Conservation (phyloP, 2,113 vertebrate species). For the Heterotis niloticus region DNA sequence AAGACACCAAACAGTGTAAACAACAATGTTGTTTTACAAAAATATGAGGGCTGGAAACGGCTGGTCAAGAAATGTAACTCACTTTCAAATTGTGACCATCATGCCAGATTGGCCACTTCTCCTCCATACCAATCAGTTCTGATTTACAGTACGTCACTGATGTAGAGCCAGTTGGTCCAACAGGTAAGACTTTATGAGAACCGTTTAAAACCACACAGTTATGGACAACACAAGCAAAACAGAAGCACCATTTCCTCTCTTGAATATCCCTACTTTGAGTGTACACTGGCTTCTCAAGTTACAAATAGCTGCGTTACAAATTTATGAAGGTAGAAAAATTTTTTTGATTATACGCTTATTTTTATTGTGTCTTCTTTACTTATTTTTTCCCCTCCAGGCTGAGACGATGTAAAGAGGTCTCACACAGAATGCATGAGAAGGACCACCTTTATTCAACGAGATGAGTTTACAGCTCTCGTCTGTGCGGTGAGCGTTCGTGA, state of each 20-base stretch:
- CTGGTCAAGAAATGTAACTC: background rate
- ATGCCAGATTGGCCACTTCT: background rate
- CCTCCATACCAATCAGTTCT: background rate
- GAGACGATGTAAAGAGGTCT: no score
- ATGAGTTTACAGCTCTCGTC: no score
- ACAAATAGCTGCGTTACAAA: no score
- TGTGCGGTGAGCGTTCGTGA: no score
- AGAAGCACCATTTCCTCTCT: background rate
- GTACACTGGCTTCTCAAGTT: no score
- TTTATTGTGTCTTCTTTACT: no score
- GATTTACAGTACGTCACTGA: background rate
- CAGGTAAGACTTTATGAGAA: background rate
- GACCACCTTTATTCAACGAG: no score
- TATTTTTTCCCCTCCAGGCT: no score
- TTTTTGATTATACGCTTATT: no score
- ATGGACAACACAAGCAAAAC: background rate
- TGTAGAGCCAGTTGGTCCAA: slow-evolving; percentile 12
- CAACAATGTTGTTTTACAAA: background rate
- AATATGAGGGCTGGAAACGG: background rate
- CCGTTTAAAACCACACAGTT: slow-evolving; percentile 5
- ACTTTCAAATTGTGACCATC: background rate
- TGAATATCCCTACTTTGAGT: background rate
- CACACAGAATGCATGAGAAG: no score
- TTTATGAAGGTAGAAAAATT: no score
- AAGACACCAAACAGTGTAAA: slow-evolving; percentile 17